These are phyloP conservation scores for Natrix natrix DNA, from an alignment of 2,797 vertebrate genomes.

Conservation along the genomic window DNA sequence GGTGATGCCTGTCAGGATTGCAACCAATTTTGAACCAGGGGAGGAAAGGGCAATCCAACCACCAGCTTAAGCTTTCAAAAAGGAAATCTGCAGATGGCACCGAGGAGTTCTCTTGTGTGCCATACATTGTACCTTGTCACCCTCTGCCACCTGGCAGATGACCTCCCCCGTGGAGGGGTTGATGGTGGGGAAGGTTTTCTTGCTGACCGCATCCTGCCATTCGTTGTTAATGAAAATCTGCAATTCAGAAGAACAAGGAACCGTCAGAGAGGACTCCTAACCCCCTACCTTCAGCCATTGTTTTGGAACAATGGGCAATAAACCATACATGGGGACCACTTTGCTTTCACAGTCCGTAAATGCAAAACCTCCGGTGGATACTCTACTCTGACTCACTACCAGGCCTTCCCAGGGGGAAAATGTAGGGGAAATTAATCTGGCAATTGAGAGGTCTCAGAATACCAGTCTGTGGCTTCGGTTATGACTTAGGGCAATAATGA, in stretches of 20 bases:
- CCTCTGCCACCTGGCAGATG: slow-evolving; percentile 93
- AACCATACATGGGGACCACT: background rate
- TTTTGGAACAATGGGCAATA: background rate
- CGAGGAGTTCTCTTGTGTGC: background rate
- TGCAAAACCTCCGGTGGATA: background rate
- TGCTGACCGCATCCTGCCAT: slow-evolving; percentile 87
- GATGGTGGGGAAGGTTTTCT: slow-evolving; percentile 87
- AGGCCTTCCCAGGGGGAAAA: background rate
- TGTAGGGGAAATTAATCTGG: no score
- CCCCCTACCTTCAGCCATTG: accelerated
- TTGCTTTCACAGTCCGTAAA: background rate
- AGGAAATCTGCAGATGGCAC: background rate
- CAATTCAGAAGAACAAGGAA: background rate
- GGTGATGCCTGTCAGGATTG: background rate
- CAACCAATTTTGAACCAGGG: background rate
- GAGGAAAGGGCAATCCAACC: background rate
- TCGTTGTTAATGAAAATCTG: slow-evolving; percentile 97
- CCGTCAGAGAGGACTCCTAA: background rate
- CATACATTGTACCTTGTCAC: slow-evolving; percentile 71
- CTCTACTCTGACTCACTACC: background rate
- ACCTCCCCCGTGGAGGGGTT: slow-evolving; percentile 91
- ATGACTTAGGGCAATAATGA: no score
- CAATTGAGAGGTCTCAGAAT: accelerated
- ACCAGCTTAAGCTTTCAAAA: background rate
- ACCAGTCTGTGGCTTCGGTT: background rate